Conservation (phyloP, 2,888 invertebrate genomes). For the Andrena hattorfiana region DNA sequence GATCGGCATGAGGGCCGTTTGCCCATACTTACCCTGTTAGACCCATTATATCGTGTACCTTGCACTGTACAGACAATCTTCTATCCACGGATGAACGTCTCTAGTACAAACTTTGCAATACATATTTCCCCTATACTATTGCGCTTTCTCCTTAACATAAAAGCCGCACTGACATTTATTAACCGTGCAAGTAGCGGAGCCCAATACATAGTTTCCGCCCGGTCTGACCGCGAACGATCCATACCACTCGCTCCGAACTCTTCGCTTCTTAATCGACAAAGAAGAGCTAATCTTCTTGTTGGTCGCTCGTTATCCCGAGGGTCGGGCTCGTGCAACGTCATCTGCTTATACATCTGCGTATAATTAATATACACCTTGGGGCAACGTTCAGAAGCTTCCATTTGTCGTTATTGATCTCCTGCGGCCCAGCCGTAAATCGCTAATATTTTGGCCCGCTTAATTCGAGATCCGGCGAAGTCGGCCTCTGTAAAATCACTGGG, state of each 20-base stretch:
- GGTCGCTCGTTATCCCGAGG: background rate
- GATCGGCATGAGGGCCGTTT: too few species aligned
- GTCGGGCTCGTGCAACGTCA: background rate
- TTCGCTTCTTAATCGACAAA: background rate
- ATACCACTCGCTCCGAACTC: background rate
- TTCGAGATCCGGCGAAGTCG: background rate
- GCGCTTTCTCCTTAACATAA: too few species aligned
- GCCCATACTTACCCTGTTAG: too few species aligned
- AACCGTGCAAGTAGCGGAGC: background rate
- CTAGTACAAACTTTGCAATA: too few species aligned
- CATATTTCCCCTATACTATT: too few species aligned
- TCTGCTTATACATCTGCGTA: background rate
- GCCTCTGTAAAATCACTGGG: constrained; percentile 1
- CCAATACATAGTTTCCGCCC: background rate
- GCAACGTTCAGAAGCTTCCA: background rate
- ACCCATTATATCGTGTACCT: background rate
- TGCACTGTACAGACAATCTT: background rate
- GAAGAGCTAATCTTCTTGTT: background rate
- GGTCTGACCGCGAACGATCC: background rate
- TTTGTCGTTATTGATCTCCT: background rate
- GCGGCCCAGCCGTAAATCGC: background rate
- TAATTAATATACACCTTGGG: background rate
- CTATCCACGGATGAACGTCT: too few species aligned
- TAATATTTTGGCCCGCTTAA: constrained; percentile 22
- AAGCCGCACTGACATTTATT: background rate